Percentiles rank a stretch among this genome's conserved stretches.
These are phyloP conservation scores for Distichodus sexfasciatus DNA, from an alignment of 2,797 vertebrate genomes.

Conservation along the genomic window DNA sequence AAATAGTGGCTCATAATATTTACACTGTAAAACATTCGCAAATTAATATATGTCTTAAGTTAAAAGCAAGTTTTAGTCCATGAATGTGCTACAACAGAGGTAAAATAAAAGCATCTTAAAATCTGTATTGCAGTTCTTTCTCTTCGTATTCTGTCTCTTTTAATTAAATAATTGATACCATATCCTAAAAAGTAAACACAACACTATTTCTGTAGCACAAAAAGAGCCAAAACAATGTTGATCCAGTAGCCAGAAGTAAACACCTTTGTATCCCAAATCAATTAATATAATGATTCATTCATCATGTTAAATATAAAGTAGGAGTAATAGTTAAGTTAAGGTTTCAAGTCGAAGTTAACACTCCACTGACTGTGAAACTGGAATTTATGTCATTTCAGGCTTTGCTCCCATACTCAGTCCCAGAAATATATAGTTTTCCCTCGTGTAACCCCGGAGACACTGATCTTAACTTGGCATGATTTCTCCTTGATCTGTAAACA, in stretches of 20 bases:
- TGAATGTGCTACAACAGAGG: not conserved
- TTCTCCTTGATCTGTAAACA: slow-evolving; percentile 74
- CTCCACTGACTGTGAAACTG: too few species aligned
- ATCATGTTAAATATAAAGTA: too few species aligned
- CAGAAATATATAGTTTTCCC: slow-evolving; percentile 7
- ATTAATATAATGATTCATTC: too few species aligned
- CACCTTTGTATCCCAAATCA: too few species aligned
- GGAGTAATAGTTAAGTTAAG: not conserved
- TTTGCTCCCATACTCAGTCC: slow-evolving; percentile 1
- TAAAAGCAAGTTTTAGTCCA: not conserved
- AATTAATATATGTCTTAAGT: not conserved
- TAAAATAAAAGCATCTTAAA: too few species aligned
- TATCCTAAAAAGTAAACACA: not conserved
- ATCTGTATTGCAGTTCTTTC: not conserved
- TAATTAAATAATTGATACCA: not conserved
- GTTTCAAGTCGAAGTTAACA: not conserved
- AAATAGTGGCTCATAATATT: not conserved
- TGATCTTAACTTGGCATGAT: not conserved
- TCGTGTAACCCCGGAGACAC: not conserved
- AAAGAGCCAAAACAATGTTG: too few species aligned
- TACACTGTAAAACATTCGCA: not conserved
- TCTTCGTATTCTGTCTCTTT: not conserved
- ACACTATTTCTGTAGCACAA: not conserved
- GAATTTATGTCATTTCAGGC: not conserved
- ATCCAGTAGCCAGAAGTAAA: too few species aligned